Evolutionary conservation across 2,888 invertebrate species (phyloP), one percentile per base, ranked within the genome.

Genomic region (Cyclophora punctaria): DNA sequence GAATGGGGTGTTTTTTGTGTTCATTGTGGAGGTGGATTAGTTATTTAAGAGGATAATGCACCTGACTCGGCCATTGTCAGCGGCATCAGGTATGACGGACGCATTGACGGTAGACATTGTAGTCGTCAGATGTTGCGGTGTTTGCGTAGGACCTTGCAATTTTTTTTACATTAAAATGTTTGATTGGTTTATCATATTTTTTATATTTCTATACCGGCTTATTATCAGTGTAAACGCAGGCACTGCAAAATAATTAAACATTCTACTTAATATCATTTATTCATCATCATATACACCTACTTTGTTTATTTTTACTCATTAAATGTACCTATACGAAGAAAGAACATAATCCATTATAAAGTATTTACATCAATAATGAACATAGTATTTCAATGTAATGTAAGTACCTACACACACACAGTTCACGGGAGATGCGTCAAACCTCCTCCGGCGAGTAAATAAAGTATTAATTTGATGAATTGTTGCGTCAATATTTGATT

Each of bases 381-480:
- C 20, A 20, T 20, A 5, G 40, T 40, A 40, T 46, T 40, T 44
- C 44, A 44, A 44, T 44, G 57, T 46, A 51, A 51, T 46, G 55
- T 37, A n/a, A 20, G 20, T 20, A 20, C n/a, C n/a, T n/a, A n/a
- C 20, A 20, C 20, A 20, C 43, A 44, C 44, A 46, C 42, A 48
- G 33, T 50, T 45, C 49, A 48, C 45, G 35, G 47, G 47, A 52
- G 45, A 51, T 48, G 48, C 6, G 53, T 52, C 50, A 57, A 52
- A 53, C 49, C 47, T 48, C 53, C 58, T 57, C 53, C 51, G 52
- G 50, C 55, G 55, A 56, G 58, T 60, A 66, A 65, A 64, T 54
- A 60, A 77, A 79, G 80, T 79, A 83, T 83, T 82, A 80, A 83
- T 82, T 75, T 75, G 64, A 73, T 73, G 73, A 74, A 81, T 81